Conservation (phyloP, 2,113 vertebrate species). For the Herpetotheres cachinnans region DNA sequence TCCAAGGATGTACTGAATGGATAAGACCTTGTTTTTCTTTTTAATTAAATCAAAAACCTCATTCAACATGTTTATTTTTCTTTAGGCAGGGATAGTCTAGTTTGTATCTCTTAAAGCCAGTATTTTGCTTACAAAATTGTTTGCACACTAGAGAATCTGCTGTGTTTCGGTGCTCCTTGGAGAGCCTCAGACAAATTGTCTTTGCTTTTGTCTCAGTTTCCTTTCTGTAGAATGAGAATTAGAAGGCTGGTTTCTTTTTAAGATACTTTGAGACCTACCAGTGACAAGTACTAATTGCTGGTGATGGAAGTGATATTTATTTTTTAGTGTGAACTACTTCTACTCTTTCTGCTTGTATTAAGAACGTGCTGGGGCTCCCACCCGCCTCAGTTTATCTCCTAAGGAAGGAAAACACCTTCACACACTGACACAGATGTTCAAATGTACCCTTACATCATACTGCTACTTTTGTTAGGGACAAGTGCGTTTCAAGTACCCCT, state of each 20-base stretch:
- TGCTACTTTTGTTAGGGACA: constrained; percentile 43
- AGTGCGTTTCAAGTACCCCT: constrained; percentile 54
- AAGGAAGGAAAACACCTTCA: constrained; percentile 22
- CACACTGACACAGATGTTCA: constrained; percentile 37
- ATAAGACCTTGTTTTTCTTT: not conserved
- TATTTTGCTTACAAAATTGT: not conserved
- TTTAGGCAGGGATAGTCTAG: not conserved
- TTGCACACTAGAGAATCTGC: not conserved
- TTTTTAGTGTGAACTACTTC: not conserved
- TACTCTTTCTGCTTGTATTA: not conserved
- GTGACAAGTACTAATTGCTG: not conserved
- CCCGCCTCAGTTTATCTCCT: not conserved
- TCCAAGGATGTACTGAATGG: not conserved
- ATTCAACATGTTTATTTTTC: not conserved
- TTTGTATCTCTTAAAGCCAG: not conserved
- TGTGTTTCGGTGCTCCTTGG: not conserved
- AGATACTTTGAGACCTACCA: not conserved
- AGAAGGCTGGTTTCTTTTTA: not conserved
- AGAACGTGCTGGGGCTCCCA: not conserved
- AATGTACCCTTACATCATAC: constrained; percentile 17
- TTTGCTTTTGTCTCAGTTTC: not conserved
- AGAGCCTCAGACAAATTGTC: not conserved
- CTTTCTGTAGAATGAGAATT: not conserved
- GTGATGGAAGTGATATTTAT: not conserved
- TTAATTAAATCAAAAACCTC: not conserved